phyloP scores from a whole-genome alignment of 2,888 invertebrate species.

The Drosophila diplacantha region DNA sequence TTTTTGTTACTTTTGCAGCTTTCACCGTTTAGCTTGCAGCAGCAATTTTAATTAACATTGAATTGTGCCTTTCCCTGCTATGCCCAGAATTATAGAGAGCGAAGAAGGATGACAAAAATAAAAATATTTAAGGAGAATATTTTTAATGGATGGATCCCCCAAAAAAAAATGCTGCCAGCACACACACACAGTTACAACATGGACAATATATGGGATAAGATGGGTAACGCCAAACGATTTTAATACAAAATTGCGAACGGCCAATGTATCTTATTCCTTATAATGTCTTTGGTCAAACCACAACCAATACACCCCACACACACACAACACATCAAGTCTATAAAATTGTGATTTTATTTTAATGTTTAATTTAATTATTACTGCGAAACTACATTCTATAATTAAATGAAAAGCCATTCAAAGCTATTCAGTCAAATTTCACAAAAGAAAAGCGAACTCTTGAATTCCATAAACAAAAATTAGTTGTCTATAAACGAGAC shows the following conservation, averaged over 20 bases:
- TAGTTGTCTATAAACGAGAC: conserved; percentile 26
- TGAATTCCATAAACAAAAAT: conserved; percentile 23
- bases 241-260: background rate
- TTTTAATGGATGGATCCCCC: conserved; percentile 54
- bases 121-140: conserved; percentile 69
- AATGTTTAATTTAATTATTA: conserved; percentile 71
- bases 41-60: conserved; percentile 68
- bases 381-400: conserved; percentile 44
- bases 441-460: conserved; percentile 29
- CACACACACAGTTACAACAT: conserved; percentile 41
- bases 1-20: conserved; percentile 42
- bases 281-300: background rate
- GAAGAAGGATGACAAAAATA: conserved; percentile 56
- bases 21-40: conserved; percentile 65
- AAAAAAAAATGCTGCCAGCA: conserved; percentile 32
- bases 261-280: background rate
- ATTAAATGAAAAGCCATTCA: conserved; percentile 41
- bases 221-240: background rate
- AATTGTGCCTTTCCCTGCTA: conserved; percentile 68
- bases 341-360: conserved; percentile 78
- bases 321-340: conserved; percentile 75
- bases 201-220: background rate
- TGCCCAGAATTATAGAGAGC: conserved; percentile 47
- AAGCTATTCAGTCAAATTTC: conserved; percentile 34
- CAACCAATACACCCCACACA: conserved; percentile 21